A percentile compares a stretch with the other conserved stretches of the same genome.
These are phyloP conservation scores for Bolinopsis microptera DNA, from an alignment of 37 sponge, comb jelly and placozoan species.

Conservation along the genomic window DNA sequence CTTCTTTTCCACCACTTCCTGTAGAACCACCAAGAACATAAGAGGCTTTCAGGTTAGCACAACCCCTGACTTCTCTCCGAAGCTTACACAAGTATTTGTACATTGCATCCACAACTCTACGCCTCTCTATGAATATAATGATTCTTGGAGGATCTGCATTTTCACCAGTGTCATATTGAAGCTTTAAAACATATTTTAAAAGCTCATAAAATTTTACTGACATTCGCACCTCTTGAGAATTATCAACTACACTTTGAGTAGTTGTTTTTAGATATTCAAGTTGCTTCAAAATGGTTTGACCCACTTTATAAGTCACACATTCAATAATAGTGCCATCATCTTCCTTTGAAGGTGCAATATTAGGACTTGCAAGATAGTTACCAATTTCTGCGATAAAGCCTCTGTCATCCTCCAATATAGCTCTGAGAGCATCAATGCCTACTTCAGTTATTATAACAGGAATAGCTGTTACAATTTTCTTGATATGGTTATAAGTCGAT, in stretches of 20 bases:
- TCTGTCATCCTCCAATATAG: constrained; percentile 1
- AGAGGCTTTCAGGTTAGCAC: constrained; percentile 45
- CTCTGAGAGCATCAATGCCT: background rate
- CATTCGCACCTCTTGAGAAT: constrained; percentile 20
- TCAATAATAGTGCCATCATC: background rate
- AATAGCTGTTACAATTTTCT: constrained; percentile 17
- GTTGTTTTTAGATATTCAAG: background rate
- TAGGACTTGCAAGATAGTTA: background rate
- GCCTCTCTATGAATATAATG: constrained; percentile 35
- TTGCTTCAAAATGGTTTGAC: background rate
- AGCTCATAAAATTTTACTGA: constrained; percentile 29
- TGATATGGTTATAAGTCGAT: constrained; percentile 33
- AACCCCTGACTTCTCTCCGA: background rate
- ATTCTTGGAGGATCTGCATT: background rate
- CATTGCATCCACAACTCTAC: constrained; percentile 54
- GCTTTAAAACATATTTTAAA: background rate
- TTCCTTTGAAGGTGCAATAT: background rate
- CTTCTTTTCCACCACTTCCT: background rate
- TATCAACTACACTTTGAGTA: background rate
- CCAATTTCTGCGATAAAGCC: constrained; percentile 11
- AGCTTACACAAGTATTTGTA: constrained; percentile 21
- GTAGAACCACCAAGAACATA: constrained; percentile 67
- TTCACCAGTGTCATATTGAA: background rate
- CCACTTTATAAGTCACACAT: constrained; percentile 21
- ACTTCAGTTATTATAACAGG: constrained; percentile 27